A percentile compares a stretch with the other conserved stretches of the same genome.
Conservation (phyloP, 2,888 invertebrate species). For the Empis stercorea region DNA sequence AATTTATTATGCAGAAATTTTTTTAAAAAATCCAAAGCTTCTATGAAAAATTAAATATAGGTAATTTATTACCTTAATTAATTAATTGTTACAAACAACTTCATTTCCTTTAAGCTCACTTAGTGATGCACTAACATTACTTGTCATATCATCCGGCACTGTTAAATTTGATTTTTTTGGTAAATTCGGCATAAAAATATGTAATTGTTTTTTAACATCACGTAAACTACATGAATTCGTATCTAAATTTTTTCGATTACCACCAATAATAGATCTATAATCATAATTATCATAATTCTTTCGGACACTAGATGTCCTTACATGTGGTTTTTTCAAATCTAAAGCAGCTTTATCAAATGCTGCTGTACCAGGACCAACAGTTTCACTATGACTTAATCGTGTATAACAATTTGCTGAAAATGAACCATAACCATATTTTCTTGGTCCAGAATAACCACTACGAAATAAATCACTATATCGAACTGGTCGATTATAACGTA, state of each 20-base stretch:
- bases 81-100: neutral
- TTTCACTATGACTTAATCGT: neutral
- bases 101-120: neutral
- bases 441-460: constrained; percentile 7
- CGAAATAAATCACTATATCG: constrained; percentile 29
- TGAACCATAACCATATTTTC: constrained; percentile 4
- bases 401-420: neutral
- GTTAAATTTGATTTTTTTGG: constrained; percentile 37
- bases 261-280: constrained; percentile 15
- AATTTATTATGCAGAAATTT: too few species aligned
- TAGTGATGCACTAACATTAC: neutral
- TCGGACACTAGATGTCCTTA: neutral
- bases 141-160: neutral
- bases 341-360: neutral
- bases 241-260: constrained; percentile 16
- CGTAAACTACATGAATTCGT: constrained; percentile 19
- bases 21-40: too few species aligned
- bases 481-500: constrained; percentile 29
- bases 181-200: constrained; percentile 60
- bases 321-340: neutral
- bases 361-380: constrained; percentile 4
- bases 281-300: constrained; percentile 15
- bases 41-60: too few species aligned
- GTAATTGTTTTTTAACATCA: constrained; percentile 49
- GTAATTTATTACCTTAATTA: too few species aligned